Conservation (phyloP, 2,113 vertebrate genomes). For the Phyllopteryx taeniolatus region DNA sequence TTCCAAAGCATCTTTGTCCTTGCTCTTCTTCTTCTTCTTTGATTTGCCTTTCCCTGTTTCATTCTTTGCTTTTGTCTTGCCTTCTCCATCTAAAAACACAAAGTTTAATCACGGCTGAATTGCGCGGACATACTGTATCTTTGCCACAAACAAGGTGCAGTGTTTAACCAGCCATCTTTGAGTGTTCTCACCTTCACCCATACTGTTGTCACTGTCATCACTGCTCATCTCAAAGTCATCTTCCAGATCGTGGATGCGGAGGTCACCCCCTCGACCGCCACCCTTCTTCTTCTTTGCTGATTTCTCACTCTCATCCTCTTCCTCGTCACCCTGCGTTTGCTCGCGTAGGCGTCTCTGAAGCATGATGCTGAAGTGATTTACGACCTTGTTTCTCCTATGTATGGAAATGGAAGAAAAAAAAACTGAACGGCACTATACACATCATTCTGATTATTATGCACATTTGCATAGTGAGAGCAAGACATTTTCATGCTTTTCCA, state of each 20-base stretch:
- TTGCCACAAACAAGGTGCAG: background rate
- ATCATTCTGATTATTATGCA: too few relatives aligned
- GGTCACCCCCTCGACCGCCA: constrained; percentile 61
- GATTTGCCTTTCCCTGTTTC: constrained; percentile 71
- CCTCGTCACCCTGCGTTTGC: constrained; percentile 78
- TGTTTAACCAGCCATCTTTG: background rate
- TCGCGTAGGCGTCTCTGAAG: constrained; percentile 86
- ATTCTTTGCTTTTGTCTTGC: constrained; percentile 63
- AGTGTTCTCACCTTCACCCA: constrained; percentile 73
- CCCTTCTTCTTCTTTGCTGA: constrained; percentile 76
- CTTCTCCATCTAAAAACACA: constrained; percentile 64
- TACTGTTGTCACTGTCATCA: constrained; percentile 81
- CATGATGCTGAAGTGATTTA: constrained; percentile 97
- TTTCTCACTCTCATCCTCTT: constrained; percentile 76
- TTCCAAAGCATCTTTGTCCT: constrained; percentile 79
- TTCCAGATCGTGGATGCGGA: constrained; percentile 87
- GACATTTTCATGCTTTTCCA: background rate
- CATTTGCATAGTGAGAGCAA: too few relatives aligned
- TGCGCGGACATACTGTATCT: background rate
- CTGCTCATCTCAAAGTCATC: constrained; percentile 89
- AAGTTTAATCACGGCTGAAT: background rate
- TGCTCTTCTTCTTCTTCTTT: constrained; percentile 74
- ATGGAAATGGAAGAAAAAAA: background rate
- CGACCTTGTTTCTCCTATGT: constrained; percentile 86
- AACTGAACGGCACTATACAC: too few relatives aligned